Evolutionary conservation across 1,140 invertebrate species (phyloP).

Genomic region (Leptinotarsa undecemlineata): DNA sequence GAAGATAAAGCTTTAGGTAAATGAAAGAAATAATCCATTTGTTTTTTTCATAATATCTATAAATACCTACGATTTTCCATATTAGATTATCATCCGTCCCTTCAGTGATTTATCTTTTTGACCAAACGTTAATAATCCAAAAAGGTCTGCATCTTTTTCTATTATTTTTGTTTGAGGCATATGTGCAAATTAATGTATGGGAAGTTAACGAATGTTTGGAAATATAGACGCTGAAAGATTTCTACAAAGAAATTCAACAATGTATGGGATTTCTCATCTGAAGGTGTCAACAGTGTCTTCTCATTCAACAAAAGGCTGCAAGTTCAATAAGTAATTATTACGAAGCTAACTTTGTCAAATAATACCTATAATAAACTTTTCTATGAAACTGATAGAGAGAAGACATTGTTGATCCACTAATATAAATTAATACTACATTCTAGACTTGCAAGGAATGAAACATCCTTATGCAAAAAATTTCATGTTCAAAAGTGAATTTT

Average conservation of each 20-base stretch:
- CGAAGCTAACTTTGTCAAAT: too few relatives aligned
- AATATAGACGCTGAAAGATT: not conserved
- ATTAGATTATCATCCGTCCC: not conserved
- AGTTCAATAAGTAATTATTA: too few relatives aligned
- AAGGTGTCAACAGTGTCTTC: too few relatives aligned
- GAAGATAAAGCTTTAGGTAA: conserved; percentile 1
- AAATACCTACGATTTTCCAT: conserved; percentile 3
- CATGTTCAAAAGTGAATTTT: too few relatives aligned
- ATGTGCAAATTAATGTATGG: not conserved
- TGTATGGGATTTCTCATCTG: not conserved
- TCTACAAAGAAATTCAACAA: conserved; percentile 1
- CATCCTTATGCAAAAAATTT: too few relatives aligned
- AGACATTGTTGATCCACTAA: too few relatives aligned
- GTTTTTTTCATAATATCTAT: not conserved
- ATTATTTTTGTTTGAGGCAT: not conserved
- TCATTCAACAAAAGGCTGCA: too few relatives aligned
- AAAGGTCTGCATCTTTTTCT: not conserved
- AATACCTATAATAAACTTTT: too few relatives aligned
- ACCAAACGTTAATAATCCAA: not conserved
- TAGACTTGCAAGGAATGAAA: too few relatives aligned
- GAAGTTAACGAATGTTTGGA: not conserved
- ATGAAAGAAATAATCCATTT: not conserved
- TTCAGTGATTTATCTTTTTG: not conserved
- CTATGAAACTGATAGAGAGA: too few relatives aligned
- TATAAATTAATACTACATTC: too few relatives aligned